Evolutionary conservation across 2,113 vertebrate genomes (phyloP).

Genomic region (Melanotaenia duboulayi): DNA sequence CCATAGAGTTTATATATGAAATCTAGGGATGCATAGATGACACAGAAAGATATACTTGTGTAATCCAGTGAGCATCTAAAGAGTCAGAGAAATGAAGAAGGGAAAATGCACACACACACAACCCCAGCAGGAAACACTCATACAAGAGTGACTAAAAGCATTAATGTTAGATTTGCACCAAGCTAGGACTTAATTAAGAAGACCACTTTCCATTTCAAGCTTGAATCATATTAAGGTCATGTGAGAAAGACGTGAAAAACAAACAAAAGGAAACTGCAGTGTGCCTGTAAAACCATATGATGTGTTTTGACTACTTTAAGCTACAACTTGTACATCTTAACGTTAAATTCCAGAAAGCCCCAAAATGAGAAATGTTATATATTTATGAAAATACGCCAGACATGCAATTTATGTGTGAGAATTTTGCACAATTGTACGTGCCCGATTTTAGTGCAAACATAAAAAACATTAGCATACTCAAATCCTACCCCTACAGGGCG

Average conservation of each 20-base stretch:
- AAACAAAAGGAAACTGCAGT: no score
- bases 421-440: no score
- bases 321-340: background rate
- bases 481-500: conserved; percentile 17
- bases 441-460: conserved; percentile 13
- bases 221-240: background rate
- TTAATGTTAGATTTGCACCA: conserved; percentile 24
- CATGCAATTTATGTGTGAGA: no score
- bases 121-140: background rate
- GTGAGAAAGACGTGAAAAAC: no score
- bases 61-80: conserved; percentile 14
- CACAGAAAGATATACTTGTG: background rate
- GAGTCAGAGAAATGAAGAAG: background rate
- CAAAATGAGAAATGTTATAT: background rate
- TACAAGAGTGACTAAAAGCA: background rate
- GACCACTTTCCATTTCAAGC: background rate
- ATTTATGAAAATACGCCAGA: no score
- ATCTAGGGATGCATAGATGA: conserved; percentile 19
- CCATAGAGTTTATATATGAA: conserved; percentile 36
- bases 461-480: conserved; percentile 29
- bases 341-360: background rate
- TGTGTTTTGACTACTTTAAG: background rate
- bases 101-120: background rate
- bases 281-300: no score
- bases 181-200: conserved; percentile 31